Percentiles rank a stretch among this genome's conserved stretches.
Conservation (phyloP, 2,888 invertebrate genomes). For the Gymnocheta viridis region DNA sequence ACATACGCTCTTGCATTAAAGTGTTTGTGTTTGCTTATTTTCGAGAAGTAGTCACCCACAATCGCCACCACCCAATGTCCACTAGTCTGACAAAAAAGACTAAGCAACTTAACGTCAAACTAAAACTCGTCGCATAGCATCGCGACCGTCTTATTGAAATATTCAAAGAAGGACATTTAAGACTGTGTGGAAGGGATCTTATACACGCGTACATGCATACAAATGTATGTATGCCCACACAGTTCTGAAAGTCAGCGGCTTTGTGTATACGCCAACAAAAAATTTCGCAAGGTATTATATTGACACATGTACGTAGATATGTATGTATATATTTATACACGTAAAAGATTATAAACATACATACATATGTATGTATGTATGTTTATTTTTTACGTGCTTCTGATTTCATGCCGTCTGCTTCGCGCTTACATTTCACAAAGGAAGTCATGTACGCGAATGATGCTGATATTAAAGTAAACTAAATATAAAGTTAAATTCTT, state of each 20-base stretch:
- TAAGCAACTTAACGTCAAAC: slow-evolving; percentile 70
- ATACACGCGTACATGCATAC: too few relatives aligned
- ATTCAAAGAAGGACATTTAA: slow-evolving; percentile 79
- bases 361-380: too few relatives aligned
- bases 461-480: slow-evolving; percentile 74
- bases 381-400: too few relatives aligned
- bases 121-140: slow-evolving; percentile 70
- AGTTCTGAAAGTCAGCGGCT: not conserved
- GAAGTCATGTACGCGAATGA: too few relatives aligned
- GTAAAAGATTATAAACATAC: too few relatives aligned
- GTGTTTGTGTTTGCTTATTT: not conserved
- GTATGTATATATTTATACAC: too few relatives aligned
- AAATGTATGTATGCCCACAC: slow-evolving; percentile 43
- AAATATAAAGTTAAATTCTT: slow-evolving; percentile 77
- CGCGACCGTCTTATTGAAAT: slow-evolving; percentile 77
- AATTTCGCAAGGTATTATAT: slow-evolving; percentile 35
- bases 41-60: slow-evolving; percentile 3
- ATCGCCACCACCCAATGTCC: slow-evolving; percentile 45
- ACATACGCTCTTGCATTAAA: too few relatives aligned
- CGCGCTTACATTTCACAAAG: too few relatives aligned
- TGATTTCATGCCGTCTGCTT: too few relatives aligned
- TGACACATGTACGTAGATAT: too few relatives aligned
- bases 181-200: slow-evolving; percentile 78
- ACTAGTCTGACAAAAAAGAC: slow-evolving; percentile 66
- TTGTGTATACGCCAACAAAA: not conserved